Conservation (phyloP, 2,888 invertebrate species). For the Tridacna crocea region DNA sequence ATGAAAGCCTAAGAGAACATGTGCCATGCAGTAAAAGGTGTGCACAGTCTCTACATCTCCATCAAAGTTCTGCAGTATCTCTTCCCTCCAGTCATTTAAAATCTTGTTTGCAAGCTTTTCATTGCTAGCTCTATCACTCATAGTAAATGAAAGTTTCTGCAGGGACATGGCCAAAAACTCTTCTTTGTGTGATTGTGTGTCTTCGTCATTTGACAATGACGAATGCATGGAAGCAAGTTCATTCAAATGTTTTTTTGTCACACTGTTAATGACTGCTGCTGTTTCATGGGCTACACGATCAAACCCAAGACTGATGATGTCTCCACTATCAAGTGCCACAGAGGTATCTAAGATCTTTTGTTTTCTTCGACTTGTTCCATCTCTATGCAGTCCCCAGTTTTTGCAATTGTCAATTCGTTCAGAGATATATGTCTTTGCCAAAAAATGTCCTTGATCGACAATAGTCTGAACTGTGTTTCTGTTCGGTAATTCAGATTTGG, state of each 20-base stretch:
- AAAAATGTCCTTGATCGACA: slow-evolving; percentile 12
- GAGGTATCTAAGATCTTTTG: slow-evolving; percentile 55
- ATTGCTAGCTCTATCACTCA: slow-evolving; percentile 34
- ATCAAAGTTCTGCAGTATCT: slow-evolving; percentile 1
- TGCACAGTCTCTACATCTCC: slow-evolving; percentile 1
- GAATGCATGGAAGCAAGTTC: slow-evolving; percentile 24
- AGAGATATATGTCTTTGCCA: slow-evolving; percentile 45
- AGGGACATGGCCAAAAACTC: slow-evolving; percentile 6
- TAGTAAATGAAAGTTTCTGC: slow-evolving; percentile 26
- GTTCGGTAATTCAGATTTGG: too few relatives aligned
- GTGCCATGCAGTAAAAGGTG: slow-evolving; percentile 49
- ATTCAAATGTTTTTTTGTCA: slow-evolving; percentile 37
- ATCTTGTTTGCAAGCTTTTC: slow-evolving; percentile 26
- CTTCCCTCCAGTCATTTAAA: slow-evolving; percentile 22
- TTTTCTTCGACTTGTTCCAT: slow-evolving; percentile 48
- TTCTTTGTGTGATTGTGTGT: not conserved
- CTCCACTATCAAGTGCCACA: slow-evolving; percentile 42
- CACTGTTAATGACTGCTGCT: slow-evolving; percentile 29
- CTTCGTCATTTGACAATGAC: not conserved
- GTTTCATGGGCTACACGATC: slow-evolving; percentile 41
- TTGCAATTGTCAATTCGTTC: slow-evolving; percentile 15
- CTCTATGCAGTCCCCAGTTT: slow-evolving; percentile 41
- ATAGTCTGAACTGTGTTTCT: not conserved
- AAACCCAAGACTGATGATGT: slow-evolving; percentile 39
- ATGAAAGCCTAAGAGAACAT: slow-evolving; percentile 31